Conservation (phyloP, 2,113 vertebrate genomes). For the Upupa epops region DNA sequence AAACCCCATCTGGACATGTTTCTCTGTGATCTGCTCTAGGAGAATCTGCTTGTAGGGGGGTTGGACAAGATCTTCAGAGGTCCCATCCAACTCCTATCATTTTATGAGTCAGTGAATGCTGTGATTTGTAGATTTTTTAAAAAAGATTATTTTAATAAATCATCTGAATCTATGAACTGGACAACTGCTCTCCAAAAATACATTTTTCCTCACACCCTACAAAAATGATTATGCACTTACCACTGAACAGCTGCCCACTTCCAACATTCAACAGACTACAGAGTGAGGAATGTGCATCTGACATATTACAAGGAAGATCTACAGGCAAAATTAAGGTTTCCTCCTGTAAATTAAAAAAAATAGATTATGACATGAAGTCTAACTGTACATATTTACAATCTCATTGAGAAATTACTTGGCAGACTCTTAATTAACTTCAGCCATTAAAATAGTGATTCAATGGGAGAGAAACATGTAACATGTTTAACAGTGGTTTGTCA, state of each 20-base stretch:
- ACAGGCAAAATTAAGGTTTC: constrained; percentile 20
- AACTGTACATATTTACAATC: neutral
- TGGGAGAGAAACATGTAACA: neutral
- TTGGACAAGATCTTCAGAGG: too few species aligned
- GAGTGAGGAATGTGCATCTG: constrained; percentile 6
- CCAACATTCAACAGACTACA: neutral
- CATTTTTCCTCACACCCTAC: neutral
- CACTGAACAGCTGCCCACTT: constrained; percentile 24
- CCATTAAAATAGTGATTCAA: constrained; percentile 44
- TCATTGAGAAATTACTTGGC: constrained; percentile 9
- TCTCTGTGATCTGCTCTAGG: too few species aligned
- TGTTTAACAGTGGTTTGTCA: neutral
- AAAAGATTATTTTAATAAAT: neutral
- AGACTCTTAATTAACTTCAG: constrained; percentile 42
- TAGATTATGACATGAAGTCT: neutral
- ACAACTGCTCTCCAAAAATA: neutral
- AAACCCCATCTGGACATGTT: too few species aligned
- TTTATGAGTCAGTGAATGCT: too few species aligned
- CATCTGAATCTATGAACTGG: neutral
- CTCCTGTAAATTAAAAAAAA: constrained; percentile 7
- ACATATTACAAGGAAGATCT: neutral
- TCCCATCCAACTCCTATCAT: too few species aligned
- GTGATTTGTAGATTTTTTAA: neutral
- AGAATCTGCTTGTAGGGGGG: too few species aligned
- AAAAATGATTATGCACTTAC: neutral